Percentiles rank a stretch among this genome's conserved stretches.
phyloP scores from a whole-genome alignment of 1,140 invertebrate species.

The Alviniconcha marisindica region DNA sequence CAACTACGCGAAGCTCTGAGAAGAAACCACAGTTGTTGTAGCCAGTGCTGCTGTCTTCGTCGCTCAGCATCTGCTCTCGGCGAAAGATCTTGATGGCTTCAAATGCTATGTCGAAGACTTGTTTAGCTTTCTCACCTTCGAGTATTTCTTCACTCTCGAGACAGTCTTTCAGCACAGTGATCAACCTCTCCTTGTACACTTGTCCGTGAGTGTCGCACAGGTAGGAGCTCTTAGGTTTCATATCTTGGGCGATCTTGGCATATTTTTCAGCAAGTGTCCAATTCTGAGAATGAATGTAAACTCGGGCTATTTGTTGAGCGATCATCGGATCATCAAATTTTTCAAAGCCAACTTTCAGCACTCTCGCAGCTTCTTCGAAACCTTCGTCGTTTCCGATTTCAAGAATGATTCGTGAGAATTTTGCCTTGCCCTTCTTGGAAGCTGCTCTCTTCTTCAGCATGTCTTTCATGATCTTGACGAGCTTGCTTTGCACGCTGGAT shows the following conservation, averaged over 20 bases:
- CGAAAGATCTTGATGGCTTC: constrained; percentile 48
- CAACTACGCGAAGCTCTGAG: constrained; percentile 46
- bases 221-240: constrained; percentile 51
- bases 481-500: constrained; percentile 30
- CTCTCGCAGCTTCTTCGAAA: constrained; percentile 45
- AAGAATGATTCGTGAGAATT: constrained; percentile 54
- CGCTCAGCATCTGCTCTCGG: constrained; percentile 51
- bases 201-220: constrained; percentile 60
- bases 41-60: constrained; percentile 36
- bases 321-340: constrained; percentile 53
- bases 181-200: constrained; percentile 48
- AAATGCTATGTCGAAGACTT: constrained; percentile 36
- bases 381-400: constrained; percentile 45
- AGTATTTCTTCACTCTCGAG: constrained; percentile 31
- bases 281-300: constrained; percentile 55
- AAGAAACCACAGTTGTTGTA: constrained; percentile 52
- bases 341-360: constrained; percentile 46
- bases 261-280: constrained; percentile 52
- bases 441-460: constrained; percentile 48
- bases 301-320: constrained; percentile 55
- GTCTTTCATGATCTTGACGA: constrained; percentile 50
- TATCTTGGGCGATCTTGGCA: constrained; percentile 45
- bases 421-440: constrained; percentile 33
- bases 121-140: constrained; percentile 29
- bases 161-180: constrained; percentile 17